These are phyloP conservation scores for Pandemis heparana DNA, from an alignment of 2,888 invertebrate species.

Conservation along the genomic window DNA sequence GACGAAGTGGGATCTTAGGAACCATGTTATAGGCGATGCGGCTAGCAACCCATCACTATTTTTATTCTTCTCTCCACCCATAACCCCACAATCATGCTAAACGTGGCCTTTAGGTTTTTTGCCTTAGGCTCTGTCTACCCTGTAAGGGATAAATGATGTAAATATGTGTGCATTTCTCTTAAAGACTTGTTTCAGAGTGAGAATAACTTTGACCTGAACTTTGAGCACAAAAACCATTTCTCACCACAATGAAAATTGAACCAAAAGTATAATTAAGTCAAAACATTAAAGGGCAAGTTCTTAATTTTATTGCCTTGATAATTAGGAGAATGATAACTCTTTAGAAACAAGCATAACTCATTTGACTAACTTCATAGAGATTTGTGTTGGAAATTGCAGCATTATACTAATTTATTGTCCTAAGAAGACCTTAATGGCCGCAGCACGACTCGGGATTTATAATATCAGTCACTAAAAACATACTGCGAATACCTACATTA, in stretches of 20 bases:
- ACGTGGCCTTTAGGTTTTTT: too few species aligned
- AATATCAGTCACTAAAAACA: constrained; percentile 57
- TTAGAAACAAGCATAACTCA: constrained; percentile 80
- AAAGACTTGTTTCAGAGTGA: too few species aligned
- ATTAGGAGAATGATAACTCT: constrained; percentile 78
- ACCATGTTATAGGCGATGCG: too few species aligned
- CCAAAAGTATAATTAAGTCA: constrained; percentile 65
- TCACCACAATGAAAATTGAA: constrained; percentile 50
- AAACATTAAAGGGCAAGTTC: constrained; percentile 63
- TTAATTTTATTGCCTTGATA: constrained; percentile 78
- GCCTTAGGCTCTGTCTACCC: too few species aligned
- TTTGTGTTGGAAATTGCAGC: constrained; percentile 80
- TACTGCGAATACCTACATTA: constrained; percentile 45
- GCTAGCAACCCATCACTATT: too few species aligned
- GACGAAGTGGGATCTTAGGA: too few species aligned
- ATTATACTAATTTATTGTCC: constrained; percentile 84
- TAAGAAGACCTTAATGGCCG: constrained; percentile 76
- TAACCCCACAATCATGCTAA: too few species aligned
- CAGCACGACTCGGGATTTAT: constrained; percentile 70
- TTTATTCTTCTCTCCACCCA: too few species aligned
- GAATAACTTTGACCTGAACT: neutral
- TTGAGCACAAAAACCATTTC: neutral
- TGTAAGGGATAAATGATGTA: too few species aligned
- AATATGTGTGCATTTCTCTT: too few species aligned
- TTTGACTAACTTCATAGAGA: constrained; percentile 73